These are phyloP conservation scores for Tubulanus polymorphus DNA, from an alignment of 2,888 invertebrate genomes.

Conservation along the genomic window DNA sequence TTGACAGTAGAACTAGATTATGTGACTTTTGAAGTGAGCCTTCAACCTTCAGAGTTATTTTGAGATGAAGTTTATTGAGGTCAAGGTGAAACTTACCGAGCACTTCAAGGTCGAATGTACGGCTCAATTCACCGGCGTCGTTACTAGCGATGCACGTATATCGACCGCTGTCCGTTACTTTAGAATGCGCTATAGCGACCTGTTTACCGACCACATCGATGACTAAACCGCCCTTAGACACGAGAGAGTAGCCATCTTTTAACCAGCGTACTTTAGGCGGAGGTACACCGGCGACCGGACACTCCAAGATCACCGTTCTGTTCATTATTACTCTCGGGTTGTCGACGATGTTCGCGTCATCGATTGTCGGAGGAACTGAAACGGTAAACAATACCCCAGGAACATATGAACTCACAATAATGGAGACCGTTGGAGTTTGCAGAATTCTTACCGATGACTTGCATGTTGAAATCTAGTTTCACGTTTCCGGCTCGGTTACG, in stretches of 20 bases:
- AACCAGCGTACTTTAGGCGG: constrained; percentile 51
- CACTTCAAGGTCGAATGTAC: constrained; percentile 47
- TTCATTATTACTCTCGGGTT: constrained; percentile 45
- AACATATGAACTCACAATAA: too few species aligned
- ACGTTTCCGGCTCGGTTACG: constrained; percentile 49
- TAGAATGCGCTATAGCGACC: constrained; percentile 34
- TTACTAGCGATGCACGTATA: constrained; percentile 57
- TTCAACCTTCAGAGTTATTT: too few species aligned
- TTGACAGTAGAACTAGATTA: too few species aligned
- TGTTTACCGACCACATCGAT: constrained; percentile 24
- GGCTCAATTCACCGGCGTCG: constrained; percentile 53
- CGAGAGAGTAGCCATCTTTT: constrained; percentile 26
- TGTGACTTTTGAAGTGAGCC: too few species aligned
- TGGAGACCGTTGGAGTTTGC: too few species aligned
- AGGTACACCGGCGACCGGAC: constrained; percentile 54
- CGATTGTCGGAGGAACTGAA: constrained; percentile 42
- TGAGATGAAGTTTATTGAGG: too few species aligned
- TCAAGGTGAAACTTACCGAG: constrained; percentile 37
- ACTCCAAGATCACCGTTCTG: constrained; percentile 50
- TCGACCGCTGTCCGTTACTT: constrained; percentile 47
- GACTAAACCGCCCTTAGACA: constrained; percentile 16
- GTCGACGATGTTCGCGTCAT: constrained; percentile 45
- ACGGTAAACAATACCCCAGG: constrained; percentile 4
- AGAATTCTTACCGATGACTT: constrained; percentile 20
- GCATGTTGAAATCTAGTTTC: constrained; percentile 11